Conservation (phyloP, 2,888 invertebrate species). For the Laspeyria flexula region DNA sequence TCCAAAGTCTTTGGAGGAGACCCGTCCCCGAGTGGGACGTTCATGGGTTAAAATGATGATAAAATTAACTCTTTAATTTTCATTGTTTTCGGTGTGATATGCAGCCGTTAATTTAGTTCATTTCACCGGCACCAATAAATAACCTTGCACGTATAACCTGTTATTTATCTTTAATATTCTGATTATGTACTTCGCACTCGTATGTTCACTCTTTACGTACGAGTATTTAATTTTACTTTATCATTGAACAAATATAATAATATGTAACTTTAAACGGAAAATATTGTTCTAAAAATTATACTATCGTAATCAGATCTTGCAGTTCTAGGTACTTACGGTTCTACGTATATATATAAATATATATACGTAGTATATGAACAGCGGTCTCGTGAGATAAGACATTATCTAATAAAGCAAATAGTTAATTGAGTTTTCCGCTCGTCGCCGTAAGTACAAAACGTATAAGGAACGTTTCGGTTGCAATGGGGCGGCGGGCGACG, state of each 20-base stretch:
- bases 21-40: no score
- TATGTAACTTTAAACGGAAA: neutral
- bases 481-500: conserved; percentile 54
- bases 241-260: neutral
- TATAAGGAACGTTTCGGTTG: conserved; percentile 35
- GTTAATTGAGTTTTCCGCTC: conserved; percentile 37
- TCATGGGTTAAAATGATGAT: no score
- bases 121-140: conserved; percentile 25
- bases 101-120: conserved; percentile 17
- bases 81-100: conserved; percentile 13
- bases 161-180: conserved; percentile 33
- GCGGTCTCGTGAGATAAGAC: conserved; percentile 11
- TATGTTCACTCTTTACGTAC: neutral
- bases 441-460: conserved; percentile 24
- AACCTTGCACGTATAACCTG: conserved; percentile 31
- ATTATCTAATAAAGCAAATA: conserved; percentile 25
- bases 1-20: no score
- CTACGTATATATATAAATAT: neutral
- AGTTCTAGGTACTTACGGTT: no score
- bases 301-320: neutral
- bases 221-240: neutral
- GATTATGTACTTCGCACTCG: conserved; percentile 13
- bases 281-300: neutral
- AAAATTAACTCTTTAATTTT: no score
- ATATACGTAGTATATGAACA: neutral